phyloP scores from a whole-genome alignment of 2,113 vertebrate species.

The Chamaea fasciata region DNA sequence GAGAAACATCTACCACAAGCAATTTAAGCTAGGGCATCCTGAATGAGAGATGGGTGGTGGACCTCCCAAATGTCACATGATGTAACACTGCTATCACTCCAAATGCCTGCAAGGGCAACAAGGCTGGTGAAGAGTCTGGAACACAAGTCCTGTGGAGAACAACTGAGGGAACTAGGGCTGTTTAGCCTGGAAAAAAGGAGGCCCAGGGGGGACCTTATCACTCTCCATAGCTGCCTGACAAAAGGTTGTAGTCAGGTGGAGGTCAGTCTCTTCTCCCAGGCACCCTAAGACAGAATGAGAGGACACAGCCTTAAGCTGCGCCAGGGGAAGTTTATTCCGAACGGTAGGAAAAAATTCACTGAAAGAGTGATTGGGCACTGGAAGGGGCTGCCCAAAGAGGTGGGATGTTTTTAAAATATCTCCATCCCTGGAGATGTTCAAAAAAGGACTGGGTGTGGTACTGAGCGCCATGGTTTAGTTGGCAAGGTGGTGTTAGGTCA shows the following conservation, averaged over 20 bases:
- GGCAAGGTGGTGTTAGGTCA: background rate
- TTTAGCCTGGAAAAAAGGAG: background rate
- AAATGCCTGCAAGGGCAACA: background rate
- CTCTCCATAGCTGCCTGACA: background rate
- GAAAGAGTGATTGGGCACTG: background rate
- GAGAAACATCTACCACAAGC: background rate
- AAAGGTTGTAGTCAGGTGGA: background rate
- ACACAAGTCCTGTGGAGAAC: background rate
- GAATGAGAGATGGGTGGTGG: background rate
- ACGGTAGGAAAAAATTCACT: background rate
- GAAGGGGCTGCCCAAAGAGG: background rate
- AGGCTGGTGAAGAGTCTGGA: background rate
- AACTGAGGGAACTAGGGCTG: background rate
- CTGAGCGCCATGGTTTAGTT: background rate
- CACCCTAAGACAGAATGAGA: background rate
- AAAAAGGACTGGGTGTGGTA: background rate
- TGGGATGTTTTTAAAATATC: background rate
- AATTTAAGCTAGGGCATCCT: background rate
- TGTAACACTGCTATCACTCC: background rate
- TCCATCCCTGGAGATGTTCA: too few species aligned
- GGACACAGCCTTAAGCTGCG: rapidly evolving
- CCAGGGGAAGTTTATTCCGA: background rate
- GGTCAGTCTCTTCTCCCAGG: background rate
- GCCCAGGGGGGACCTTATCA: background rate
- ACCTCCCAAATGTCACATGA: background rate